phyloP scores from a whole-genome alignment of 2,797 vertebrate genomes.

The Fratercula arctica region DNA sequence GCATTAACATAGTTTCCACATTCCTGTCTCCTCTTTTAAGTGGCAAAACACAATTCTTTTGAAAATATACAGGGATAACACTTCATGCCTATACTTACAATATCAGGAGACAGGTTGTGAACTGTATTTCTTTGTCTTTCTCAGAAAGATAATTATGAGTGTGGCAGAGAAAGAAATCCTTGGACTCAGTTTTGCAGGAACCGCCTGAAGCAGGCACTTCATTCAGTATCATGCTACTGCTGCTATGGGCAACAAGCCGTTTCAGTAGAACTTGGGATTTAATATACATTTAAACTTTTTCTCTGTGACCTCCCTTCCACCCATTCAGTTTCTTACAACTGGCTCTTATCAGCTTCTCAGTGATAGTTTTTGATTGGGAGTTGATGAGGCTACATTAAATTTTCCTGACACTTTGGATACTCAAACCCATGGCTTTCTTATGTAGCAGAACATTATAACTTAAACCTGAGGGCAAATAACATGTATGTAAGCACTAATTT shows the following conservation, averaged over 20 bases:
- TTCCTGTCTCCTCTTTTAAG: not conserved
- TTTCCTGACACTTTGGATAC: not conserved
- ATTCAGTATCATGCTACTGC: not conserved
- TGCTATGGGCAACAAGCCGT: not conserved
- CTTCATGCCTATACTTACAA: not conserved
- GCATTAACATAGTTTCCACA: not conserved
- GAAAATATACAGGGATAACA: not conserved
- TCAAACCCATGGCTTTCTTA: not conserved
- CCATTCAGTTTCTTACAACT: not conserved
- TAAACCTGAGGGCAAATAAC: not conserved
- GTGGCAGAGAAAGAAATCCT: not conserved
- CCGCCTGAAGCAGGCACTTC: not conserved
- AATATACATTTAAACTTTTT: not conserved
- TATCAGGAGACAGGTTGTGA: not conserved
- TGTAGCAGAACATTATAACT: not conserved
- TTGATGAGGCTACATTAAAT: not conserved
- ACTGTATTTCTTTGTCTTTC: not conserved
- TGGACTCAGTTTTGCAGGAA: not conserved
- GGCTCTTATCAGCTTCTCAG: not conserved
- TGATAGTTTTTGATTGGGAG: not conserved
- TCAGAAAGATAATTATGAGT: not conserved
- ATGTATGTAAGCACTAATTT: not conserved
- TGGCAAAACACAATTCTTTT: not conserved
- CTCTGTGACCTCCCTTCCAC: not conserved
- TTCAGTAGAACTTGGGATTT: not conserved